phyloP scores from a whole-genome alignment of 2,113 vertebrate genomes.

The Lontra canadensis region DNA sequence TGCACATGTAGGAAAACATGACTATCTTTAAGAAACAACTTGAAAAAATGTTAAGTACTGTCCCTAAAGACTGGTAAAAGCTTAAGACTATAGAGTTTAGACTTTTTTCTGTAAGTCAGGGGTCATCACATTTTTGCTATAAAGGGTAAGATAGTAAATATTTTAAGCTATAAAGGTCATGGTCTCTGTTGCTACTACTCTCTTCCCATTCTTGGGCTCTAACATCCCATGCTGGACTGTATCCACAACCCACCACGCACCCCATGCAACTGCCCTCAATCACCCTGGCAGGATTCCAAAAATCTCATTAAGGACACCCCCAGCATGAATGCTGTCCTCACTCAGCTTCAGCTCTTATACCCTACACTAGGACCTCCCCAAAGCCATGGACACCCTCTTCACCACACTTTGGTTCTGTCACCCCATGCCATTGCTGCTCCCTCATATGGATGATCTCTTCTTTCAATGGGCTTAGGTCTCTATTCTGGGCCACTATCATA shows the following conservation, averaged over 20 bases:
- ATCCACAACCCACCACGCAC: rapidly evolving
- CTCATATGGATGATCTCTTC: not conserved
- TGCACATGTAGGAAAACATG: not conserved
- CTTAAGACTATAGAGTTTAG: not conserved
- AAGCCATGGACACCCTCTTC: rapidly evolving
- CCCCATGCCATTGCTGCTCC: not conserved
- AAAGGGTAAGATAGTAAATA: not conserved
- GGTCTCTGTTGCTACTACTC: not conserved
- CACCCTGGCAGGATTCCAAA: not conserved
- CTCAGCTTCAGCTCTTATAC: not conserved
- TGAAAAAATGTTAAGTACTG: not conserved
- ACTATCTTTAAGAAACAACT: not conserved
- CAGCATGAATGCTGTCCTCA: not conserved
- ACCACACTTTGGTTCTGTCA: not conserved
- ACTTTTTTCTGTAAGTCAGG: not conserved
- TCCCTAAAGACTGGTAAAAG: not conserved
- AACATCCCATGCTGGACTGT: not conserved
- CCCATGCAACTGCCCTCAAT: not conserved
- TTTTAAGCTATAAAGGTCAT: not conserved
- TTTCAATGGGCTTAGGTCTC: not conserved
- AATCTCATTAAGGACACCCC: not conserved
- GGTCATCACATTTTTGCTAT: not conserved
- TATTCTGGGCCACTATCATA: not conserved
- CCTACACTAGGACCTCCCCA: not conserved
- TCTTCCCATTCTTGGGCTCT: not conserved